Evolutionary conservation across 1,140 invertebrate species (phyloP).

Genomic region (Drosophila ohnishii): DNA sequence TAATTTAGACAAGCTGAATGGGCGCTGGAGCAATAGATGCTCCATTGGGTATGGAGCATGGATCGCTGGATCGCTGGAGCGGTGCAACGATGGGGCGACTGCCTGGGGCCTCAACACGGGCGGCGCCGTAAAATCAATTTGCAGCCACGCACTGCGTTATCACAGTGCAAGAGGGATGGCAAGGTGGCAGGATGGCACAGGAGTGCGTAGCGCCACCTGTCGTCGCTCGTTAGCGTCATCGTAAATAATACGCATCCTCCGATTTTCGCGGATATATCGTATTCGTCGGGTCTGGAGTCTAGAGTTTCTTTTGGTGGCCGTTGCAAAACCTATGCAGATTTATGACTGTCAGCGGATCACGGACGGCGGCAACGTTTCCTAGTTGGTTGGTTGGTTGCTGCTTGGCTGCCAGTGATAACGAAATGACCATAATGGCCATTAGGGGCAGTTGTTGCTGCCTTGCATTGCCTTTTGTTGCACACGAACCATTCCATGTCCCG

Average conservation of each 20-base stretch:
- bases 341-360: slow-evolving; percentile 67
- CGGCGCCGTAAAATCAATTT: slow-evolving; percentile 80
- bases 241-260: slow-evolving; percentile 71
- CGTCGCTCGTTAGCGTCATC: slow-evolving; percentile 80
- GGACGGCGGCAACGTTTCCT: slow-evolving; percentile 58
- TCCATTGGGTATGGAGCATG: slow-evolving; percentile 1
- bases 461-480: slow-evolving; percentile 52
- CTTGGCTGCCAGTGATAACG: slow-evolving; percentile 58
- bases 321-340: slow-evolving; percentile 77
- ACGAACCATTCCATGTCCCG: slow-evolving; percentile 51
- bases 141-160: slow-evolving; percentile 71
- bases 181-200: slow-evolving; percentile 24
- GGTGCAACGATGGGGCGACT: slow-evolving; percentile 13
- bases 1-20: slow-evolving; percentile 67
- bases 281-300: not conserved
- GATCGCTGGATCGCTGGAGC: slow-evolving; percentile 2
- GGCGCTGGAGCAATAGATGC: slow-evolving; percentile 20
- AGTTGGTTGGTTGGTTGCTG: slow-evolving; percentile 31
- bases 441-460: slow-evolving; percentile 58
- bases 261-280: slow-evolving; percentile 12
- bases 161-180: slow-evolving; percentile 41
- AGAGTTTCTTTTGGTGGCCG: slow-evolving; percentile 25
- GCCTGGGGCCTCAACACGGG: slow-evolving; percentile 61
- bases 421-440: slow-evolving; percentile 79
- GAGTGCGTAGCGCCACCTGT: slow-evolving; percentile 66